These are phyloP conservation scores for Galemys pyrenaicus DNA, from an alignment of 2,113 vertebrate genomes.

Conservation along the genomic window DNA sequence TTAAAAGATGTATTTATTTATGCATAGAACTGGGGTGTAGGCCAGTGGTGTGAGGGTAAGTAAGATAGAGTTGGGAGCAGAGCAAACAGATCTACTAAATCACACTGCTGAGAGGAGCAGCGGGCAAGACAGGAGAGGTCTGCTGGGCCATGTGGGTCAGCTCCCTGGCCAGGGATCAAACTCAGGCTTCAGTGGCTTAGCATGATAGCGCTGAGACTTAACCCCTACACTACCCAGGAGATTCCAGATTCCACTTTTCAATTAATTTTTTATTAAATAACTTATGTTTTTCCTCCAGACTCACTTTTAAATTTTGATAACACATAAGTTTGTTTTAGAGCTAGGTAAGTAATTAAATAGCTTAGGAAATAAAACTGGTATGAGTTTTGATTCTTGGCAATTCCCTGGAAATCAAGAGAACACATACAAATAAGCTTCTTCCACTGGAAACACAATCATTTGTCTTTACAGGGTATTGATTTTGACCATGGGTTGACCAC, in stretches of 20 bases:
- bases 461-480: neutral
- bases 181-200: too few species aligned
- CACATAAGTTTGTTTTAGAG: constrained; percentile 36
- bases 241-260: neutral
- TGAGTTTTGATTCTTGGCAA: constrained; percentile 23
- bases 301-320: constrained; percentile 23
- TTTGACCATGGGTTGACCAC: neutral
- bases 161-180: too few species aligned
- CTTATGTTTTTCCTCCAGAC: neutral
- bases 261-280: constrained; percentile 30
- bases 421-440: neutral
- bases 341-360: neutral
- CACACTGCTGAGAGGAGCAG: too few species aligned
- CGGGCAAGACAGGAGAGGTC: too few species aligned
- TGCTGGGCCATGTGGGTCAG: too few species aligned
- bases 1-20: too few species aligned
- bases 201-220: too few species aligned
- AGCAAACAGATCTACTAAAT: too few species aligned
- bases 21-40: too few species aligned
- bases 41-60: too few species aligned
- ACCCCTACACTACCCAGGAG: too few species aligned
- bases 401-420: neutral
- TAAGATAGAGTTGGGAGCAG: too few species aligned
- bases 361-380: constrained; percentile 10
- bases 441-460: neutral